phyloP scores from a whole-genome alignment of 2,888 invertebrate species.

The Neoaliturus tenellus region DNA sequence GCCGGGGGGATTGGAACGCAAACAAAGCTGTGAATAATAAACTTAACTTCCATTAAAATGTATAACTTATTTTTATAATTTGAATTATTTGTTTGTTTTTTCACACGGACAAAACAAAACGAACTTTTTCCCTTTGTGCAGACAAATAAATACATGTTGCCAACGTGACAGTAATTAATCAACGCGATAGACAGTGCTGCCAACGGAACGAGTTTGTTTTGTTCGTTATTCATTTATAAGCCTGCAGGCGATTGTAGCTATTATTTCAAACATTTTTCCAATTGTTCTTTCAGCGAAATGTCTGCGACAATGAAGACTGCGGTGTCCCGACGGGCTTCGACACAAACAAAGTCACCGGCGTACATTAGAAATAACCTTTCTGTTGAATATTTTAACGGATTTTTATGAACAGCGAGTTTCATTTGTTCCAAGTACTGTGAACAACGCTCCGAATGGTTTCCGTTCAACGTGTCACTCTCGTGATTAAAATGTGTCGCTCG shows the following conservation, averaged over 20 bases:
- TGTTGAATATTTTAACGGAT: conserved; percentile 43
- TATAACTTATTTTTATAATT: conserved; percentile 40
- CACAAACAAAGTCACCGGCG: conserved; percentile 33
- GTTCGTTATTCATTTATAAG: conserved; percentile 50
- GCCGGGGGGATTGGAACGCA: background rate
- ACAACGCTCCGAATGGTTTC: background rate
- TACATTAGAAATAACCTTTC: conserved; percentile 50
- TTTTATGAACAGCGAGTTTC: conserved; percentile 43
- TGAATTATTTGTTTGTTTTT: conserved; percentile 34
- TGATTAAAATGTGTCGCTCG: conserved; percentile 18
- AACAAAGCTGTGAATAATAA: conserved; percentile 25
- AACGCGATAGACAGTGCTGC: conserved; percentile 50
- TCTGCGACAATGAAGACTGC: conserved; percentile 49
- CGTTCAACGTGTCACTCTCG: conserved; percentile 7
- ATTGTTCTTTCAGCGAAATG: conserved; percentile 34
- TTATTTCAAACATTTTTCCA: conserved; percentile 42
- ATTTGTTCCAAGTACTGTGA: conserved; percentile 21
- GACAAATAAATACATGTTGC: conserved; percentile 38
- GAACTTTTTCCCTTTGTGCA: conserved; percentile 11
- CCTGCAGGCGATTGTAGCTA: conserved; percentile 36
- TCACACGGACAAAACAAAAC: conserved; percentile 19
- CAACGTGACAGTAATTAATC: conserved; percentile 53
- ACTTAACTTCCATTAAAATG: conserved; percentile 17
- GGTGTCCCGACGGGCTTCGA: conserved; percentile 13
- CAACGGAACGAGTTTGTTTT: conserved; percentile 50